A percentile compares a stretch with the other conserved stretches of the same genome.
Evolutionary conservation across 2,888 invertebrate species (phyloP).

Genomic region (Drosophila paranaensis): DNA sequence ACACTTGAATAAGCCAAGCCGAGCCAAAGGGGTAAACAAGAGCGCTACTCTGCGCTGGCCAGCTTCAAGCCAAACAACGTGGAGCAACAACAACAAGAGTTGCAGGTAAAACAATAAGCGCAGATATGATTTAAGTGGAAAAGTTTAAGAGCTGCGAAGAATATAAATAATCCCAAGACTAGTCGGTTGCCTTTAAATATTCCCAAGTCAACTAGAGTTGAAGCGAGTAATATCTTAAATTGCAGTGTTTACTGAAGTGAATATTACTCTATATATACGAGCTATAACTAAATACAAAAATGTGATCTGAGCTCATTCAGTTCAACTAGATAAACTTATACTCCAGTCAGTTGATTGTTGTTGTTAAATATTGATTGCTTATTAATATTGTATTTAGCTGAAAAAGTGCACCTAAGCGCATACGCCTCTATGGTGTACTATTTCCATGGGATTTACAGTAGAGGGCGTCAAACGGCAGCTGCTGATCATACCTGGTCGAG

Average conservation of each 20-base stretch:
- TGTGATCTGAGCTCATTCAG: too few relatives aligned
- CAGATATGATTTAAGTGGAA: constrained; percentile 66
- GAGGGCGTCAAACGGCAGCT: too few relatives aligned
- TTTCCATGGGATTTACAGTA: too few relatives aligned
- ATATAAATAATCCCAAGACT: constrained; percentile 34
- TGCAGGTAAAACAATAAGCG: constrained; percentile 63
- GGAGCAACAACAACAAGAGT: constrained; percentile 13
- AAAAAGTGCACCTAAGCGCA: too few relatives aligned
- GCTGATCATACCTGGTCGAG: too few relatives aligned
- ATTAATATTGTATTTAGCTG: too few relatives aligned
- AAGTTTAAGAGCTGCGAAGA: constrained; percentile 53
- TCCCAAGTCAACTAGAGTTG: background rate
- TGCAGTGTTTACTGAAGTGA: background rate
- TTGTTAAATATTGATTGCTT: too few relatives aligned
- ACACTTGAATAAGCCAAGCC: constrained; percentile 64
- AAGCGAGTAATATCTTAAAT: background rate
- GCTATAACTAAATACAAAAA: too few relatives aligned
- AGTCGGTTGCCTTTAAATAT: constrained; percentile 22
- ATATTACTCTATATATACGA: too few relatives aligned
- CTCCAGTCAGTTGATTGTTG: too few relatives aligned
- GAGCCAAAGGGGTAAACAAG: constrained; percentile 75
- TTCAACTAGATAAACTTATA: too few relatives aligned
- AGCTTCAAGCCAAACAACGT: constrained; percentile 41
- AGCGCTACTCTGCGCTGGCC: constrained; percentile 58
- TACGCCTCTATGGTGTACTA: too few relatives aligned